Percentiles rank a stretch among this genome's conserved stretches.
These are phyloP conservation scores for Cherax destructor DNA, from an alignment of 1,140 invertebrate species.

Conservation along the genomic window DNA sequence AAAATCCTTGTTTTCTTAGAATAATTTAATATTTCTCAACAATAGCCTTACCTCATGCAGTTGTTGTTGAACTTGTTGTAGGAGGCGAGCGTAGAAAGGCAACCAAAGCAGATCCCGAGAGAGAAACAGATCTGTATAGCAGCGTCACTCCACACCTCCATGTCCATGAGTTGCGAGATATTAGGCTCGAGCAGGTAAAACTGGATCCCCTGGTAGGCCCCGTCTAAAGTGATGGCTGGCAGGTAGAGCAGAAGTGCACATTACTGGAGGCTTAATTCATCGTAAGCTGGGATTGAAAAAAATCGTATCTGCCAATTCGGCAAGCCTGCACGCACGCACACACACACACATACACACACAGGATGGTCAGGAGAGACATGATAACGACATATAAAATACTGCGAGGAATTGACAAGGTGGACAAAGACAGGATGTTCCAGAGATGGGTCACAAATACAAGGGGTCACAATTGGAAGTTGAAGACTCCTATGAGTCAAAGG, in stretches of 20 bases:
- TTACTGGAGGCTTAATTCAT: background rate
- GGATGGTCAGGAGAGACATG: no score
- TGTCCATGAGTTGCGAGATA: slow-evolving; percentile 65
- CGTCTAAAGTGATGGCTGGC: slow-evolving; percentile 66
- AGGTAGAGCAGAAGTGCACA: background rate
- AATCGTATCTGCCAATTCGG: no score
- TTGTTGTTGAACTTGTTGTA: slow-evolving; percentile 71
- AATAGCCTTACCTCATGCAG: slow-evolving; percentile 63
- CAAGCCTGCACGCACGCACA: no score
- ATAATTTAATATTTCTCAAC: background rate
- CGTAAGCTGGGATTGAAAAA: no score
- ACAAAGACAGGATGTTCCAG: no score
- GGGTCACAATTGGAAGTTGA: no score
- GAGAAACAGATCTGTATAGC: slow-evolving; percentile 73
- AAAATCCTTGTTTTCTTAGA: background rate
- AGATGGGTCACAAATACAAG: no score
- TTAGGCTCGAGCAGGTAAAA: slow-evolving; percentile 72
- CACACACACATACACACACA: no score
- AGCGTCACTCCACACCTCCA: slow-evolving; percentile 72
- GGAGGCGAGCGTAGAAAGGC: slow-evolving; percentile 70
- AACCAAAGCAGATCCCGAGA: slow-evolving; percentile 66
- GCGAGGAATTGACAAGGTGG: no score
- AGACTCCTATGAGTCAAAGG: no score
- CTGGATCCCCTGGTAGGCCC: slow-evolving; percentile 69
- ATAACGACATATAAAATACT: no score